A percentile compares a stretch with the other conserved stretches of the same genome.
phyloP scores from a whole-genome alignment of 23 tunicate species.

The Styela clava region DNA sequence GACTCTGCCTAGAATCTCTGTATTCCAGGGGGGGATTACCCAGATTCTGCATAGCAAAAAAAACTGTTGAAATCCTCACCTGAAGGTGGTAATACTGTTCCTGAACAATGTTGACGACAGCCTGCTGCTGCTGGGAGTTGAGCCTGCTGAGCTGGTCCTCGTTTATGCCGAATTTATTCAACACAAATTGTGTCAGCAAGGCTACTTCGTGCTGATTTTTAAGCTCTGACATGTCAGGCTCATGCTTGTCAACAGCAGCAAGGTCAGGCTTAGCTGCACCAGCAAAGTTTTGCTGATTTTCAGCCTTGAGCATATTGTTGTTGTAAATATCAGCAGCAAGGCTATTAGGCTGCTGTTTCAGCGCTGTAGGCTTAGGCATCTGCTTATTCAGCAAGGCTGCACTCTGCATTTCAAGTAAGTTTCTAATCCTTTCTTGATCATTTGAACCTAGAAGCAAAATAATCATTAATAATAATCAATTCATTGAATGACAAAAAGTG shows the following conservation, averaged over 20 bases:
- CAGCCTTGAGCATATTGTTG: slow-evolving; percentile 2
- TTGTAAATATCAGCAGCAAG: slow-evolving; percentile 5
- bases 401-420: slow-evolving; percentile 7
- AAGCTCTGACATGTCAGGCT: not conserved
- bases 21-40: too few relatives aligned
- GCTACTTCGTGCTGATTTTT: slow-evolving; percentile 32
- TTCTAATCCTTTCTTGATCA: not conserved
- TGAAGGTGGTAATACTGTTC: slow-evolving; percentile 45
- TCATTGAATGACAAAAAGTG: too few relatives aligned
- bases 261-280: not conserved
- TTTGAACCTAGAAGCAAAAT: too few relatives aligned
- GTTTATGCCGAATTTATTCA: slow-evolving; percentile 56
- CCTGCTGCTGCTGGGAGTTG: slow-evolving; percentile 68
- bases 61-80: too few relatives aligned
- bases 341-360: not conserved
- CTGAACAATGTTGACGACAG: slow-evolving; percentile 62
- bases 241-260: not conserved
- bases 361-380: slow-evolving; percentile 7
- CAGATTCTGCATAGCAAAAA: too few relatives aligned
- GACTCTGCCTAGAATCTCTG: too few relatives aligned
- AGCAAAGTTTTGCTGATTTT: not conserved
- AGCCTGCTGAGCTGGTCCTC: slow-evolving; percentile 75
- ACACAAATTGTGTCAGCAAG: slow-evolving; percentile 15
- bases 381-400: slow-evolving; percentile 5
- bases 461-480: too few relatives aligned